Evolutionary conservation across 53 echinoderm and acorn worm genomes (phyloP).

Genomic region (Hippasteria phrygiana): DNA sequence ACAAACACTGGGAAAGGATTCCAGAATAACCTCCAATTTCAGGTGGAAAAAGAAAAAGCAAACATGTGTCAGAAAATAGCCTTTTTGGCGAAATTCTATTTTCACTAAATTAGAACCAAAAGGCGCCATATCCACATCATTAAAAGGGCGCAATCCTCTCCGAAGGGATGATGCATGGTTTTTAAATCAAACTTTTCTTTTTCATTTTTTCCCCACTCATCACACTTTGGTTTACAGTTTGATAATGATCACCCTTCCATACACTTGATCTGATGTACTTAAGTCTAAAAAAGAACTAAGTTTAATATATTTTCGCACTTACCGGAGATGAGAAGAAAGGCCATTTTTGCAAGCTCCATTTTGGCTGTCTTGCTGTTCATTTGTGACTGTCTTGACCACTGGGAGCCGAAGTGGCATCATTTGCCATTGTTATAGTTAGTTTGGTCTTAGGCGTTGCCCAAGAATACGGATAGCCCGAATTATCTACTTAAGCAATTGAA

Average conservation of each 20-base stretch:
- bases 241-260: background rate
- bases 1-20: background rate
- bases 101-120: too few species aligned
- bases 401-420: background rate
- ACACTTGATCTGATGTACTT: background rate
- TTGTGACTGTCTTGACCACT: background rate
- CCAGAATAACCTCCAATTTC: background rate
- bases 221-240: too few species aligned
- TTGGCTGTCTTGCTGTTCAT: background rate
- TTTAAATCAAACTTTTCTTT: too few species aligned
- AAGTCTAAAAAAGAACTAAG: background rate
- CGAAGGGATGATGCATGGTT: too few species aligned
- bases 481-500: conserved; percentile 19
- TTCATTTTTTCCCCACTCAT: too few species aligned
- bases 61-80: too few species aligned
- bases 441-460: conserved; percentile 16
- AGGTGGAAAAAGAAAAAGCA: too few species aligned
- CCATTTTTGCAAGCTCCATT: background rate
- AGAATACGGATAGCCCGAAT: conserved; percentile 39
- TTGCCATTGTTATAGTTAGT: conserved; percentile 19
- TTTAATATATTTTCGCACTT: background rate
- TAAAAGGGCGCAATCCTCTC: too few species aligned
- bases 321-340: conserved; percentile 9
- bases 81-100: too few species aligned
- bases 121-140: too few species aligned